Base-by-base conservation (phyloP, 2,797 vertebrate species). In the Pangasius djambal region DNA sequence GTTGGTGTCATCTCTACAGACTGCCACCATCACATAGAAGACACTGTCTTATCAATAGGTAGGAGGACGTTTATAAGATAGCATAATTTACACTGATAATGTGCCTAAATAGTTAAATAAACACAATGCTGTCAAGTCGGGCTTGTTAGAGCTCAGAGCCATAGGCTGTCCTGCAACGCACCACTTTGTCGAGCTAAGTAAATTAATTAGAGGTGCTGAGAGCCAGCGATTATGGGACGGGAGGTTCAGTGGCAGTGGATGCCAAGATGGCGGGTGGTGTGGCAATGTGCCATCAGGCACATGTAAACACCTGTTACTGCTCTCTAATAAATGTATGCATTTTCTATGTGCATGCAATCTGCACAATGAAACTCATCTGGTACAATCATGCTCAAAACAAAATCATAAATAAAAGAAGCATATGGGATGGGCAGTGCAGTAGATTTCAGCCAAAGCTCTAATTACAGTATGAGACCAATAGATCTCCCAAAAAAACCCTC, bases 231-330 rank as follows among this genome's bases (percentile, higher is more conserved):
- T 95, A 95, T 77, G 77, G 92, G 92, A 90, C 90, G 72, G 89
- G 87, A 90, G 94, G 92, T 91, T 90, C 40, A 89, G 92, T 91
- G 83, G 92, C 88, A 89, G 91, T 85, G 57, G 93, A 91, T 95
- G 95, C 95, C 95, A 96, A 95, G 91, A 95, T 93, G 95, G 94
- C 94, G 92, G 93, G 90, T 91, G 92, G 93, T 89, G 93, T 92
- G 95, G 95, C 95, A 92, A 31, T 22, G 48, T 92, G 96, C 96
- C 96, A 96, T 92, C 91, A 92, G 94, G 94, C 95, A 95, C 95
- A 96, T 94, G 95, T 94, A 94, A 94, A 94, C 95, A 96, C 95
- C 95, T 96, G 96, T 96, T 95, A 95, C 93, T 84, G 92, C 93
- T 92, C 77, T 28, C 48, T 55, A 70, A 85, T 70, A 70, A 85